Percentiles rank a stretch among this genome's conserved stretches.
phyloP scores from a whole-genome alignment of 2,888 invertebrate species.

The Panorpa germanica region DNA sequence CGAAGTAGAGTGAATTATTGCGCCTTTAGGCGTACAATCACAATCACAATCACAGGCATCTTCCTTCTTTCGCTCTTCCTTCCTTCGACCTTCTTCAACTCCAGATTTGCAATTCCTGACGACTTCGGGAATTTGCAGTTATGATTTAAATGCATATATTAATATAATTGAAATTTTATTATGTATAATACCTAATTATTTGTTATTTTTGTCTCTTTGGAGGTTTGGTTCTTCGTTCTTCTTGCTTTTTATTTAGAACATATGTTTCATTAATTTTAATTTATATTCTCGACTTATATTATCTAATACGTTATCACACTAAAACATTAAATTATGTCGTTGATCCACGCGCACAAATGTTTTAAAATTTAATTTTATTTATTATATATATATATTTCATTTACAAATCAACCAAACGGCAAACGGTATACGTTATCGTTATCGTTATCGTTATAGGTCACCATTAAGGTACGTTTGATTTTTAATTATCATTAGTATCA shows the following conservation, averaged over 20 bases:
- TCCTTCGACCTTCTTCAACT: too few relatives aligned
- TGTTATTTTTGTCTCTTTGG: not conserved
- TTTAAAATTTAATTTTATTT: slow-evolving; percentile 8
- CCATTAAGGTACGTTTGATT: too few relatives aligned
- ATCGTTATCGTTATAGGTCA: too few relatives aligned
- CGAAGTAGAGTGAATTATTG: too few relatives aligned
- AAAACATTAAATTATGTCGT: slow-evolving; percentile 10
- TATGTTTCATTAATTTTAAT: not conserved
- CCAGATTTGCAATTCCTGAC: too few relatives aligned
- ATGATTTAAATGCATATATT: too few relatives aligned
- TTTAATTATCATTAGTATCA: slow-evolving; percentile 5
- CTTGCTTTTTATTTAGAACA: not conserved
- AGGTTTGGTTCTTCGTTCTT: not conserved
- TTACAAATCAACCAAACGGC: too few relatives aligned
- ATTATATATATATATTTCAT: slow-evolving; percentile 9
- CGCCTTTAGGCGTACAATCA: too few relatives aligned
- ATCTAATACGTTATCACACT: slow-evolving; percentile 5
- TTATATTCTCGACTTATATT: not conserved
- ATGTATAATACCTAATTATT: not conserved
- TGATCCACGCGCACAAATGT: slow-evolving; percentile 12
- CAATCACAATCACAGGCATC: too few relatives aligned
- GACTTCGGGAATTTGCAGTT: too few relatives aligned
- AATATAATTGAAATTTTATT: slow-evolving; percentile 1
- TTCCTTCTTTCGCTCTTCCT: too few relatives aligned
- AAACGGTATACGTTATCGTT: too few relatives aligned